A percentile compares a stretch with the other conserved stretches of the same genome.
Conservation (phyloP, 2,888 invertebrate genomes). For the Cephus runcator region DNA sequence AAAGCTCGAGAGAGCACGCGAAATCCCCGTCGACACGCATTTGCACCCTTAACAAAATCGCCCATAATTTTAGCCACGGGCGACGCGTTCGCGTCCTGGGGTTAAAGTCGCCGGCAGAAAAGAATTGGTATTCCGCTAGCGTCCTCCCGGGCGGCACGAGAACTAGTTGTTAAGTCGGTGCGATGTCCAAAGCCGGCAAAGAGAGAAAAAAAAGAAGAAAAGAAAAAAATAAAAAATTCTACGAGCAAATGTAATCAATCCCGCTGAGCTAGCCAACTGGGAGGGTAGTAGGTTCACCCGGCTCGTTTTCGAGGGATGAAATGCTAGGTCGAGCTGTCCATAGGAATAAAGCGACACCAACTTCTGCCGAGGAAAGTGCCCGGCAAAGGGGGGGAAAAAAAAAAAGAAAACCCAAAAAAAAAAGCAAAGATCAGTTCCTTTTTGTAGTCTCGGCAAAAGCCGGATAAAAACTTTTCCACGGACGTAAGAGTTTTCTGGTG, state of each 20-base stretch:
- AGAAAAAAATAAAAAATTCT: slow-evolving; percentile 15
- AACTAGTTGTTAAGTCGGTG: slow-evolving; percentile 14
- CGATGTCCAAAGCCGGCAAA: slow-evolving; percentile 7
- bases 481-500: too few relatives aligned
- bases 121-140: slow-evolving; percentile 14
- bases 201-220: too few relatives aligned
- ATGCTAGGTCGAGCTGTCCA: too few relatives aligned
- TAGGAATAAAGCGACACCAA: too few relatives aligned
- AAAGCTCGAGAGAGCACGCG: background rate
- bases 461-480: too few relatives aligned
- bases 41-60: slow-evolving; percentile 1
- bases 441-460: too few relatives aligned
- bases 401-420: too few relatives aligned
- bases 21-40: background rate
- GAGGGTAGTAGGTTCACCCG: too few relatives aligned
- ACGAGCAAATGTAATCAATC: slow-evolving; percentile 17
- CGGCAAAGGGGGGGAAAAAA: too few relatives aligned
- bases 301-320: too few relatives aligned
- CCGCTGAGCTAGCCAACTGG: background rate
- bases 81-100: background rate
- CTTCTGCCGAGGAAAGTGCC: too few relatives aligned
- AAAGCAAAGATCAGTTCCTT: too few relatives aligned
- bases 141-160: background rate
- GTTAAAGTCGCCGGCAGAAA: slow-evolving; percentile 2
- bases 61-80: background rate